Evolutionary conservation across 2,113 vertebrate genomes (phyloP).

Genomic region (Eretmochelys imbricata): DNA sequence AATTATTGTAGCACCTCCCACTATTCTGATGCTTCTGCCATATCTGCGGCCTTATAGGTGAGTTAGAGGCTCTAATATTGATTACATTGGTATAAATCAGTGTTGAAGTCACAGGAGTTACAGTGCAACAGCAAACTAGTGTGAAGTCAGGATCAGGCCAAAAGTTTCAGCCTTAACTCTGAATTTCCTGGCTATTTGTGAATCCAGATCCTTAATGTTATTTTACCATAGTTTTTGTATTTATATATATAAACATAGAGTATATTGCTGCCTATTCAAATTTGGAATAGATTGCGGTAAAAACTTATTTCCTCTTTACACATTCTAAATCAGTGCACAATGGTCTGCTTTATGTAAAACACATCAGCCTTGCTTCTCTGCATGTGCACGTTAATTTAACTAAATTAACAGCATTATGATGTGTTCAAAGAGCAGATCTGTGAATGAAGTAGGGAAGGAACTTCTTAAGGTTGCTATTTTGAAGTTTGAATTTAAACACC

Average conservation of each 20-base stretch:
- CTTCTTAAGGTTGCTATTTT: constrained; percentile 73
- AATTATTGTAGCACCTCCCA: background rate
- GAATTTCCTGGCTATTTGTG: constrained; percentile 50
- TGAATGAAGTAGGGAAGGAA: constrained; percentile 75
- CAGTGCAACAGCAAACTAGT: background rate
- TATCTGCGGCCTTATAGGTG: background rate
- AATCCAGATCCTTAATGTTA: constrained; percentile 63
- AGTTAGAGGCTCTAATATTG: background rate
- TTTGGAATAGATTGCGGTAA: constrained; percentile 80
- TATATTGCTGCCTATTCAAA: constrained; percentile 78
- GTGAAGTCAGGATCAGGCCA: constrained; percentile 24
- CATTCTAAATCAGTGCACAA: constrained; percentile 81
- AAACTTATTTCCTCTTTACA: constrained; percentile 85
- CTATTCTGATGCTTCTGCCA: background rate
- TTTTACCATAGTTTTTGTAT: constrained; percentile 72
- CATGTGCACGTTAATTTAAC: constrained; percentile 70
- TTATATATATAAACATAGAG: constrained; percentile 79
- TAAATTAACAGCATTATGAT: constrained; percentile 79
- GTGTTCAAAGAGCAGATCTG: constrained; percentile 79
- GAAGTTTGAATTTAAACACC: constrained; percentile 74
- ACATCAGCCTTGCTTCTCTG: constrained; percentile 75
- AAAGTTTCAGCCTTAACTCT: constrained; percentile 26
- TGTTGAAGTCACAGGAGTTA: background rate
- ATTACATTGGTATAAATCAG: background rate
- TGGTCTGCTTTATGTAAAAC: constrained; percentile 85